Base-by-base conservation (phyloP, 2,797 vertebrate genomes). In the Pantherophis alleghaniensis region DNA sequence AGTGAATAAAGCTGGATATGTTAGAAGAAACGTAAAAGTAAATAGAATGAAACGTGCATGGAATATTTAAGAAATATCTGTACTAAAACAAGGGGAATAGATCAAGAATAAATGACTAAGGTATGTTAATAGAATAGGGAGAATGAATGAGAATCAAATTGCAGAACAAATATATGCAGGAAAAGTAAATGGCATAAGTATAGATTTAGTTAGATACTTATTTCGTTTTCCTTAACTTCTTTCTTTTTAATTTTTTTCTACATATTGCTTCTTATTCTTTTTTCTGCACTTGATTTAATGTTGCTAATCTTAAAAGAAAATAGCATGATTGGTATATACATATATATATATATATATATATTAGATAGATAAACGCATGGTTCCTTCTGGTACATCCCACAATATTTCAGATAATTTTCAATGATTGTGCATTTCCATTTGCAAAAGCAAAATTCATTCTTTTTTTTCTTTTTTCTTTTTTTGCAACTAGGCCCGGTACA, bases 401-500 rank as follows among this genome's bases (percentile, higher is more conserved):
- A 74, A 28, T 26, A 32, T 74, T 55, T 90, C 26, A 42, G 16
- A 55, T 86, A 32, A 57, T n/a, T 93, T 53, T 91, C n/a, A 63
- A 47, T 56, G 55, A 59, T 89, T 0, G 37, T 51, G 1, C 53
- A 24, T 92, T 61, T 0, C 12, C 57, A 87, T 92, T 61, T 0
- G 18, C 57, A 87, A 47, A 20, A 1, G 47, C 92, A 42, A 7
- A 69, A 90, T 16, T 11, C 0, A 42, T 55, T 87, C 1, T 47
- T 61, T 88, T 16, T 61, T 1, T 3, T 61, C 13, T 24, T 42
- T 47, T 22, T 92, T 74, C 61, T 18, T 87, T 92, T 92, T 56
- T 2, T 87, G 0, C 28, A 47, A 0, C 42, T 93, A 99, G 99
- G 99, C 99, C 5, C 98, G 99, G 88, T 99, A 99, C 97, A 99